Base-by-base conservation (phyloP, 92 coral and sea anemone species). In the Desmophyllum pertusum region DNA sequence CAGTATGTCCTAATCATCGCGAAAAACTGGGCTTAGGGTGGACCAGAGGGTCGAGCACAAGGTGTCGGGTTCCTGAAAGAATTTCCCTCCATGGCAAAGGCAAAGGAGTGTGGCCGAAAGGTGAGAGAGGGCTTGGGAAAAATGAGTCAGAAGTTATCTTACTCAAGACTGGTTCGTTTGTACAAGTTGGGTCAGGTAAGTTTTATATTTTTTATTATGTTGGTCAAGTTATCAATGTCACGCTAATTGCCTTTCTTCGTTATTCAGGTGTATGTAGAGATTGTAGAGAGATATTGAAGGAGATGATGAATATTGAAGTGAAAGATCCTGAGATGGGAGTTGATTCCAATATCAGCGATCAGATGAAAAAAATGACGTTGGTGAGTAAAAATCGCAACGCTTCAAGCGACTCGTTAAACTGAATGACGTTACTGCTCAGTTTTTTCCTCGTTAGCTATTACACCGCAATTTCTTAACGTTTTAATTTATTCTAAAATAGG, bases 101-200 rank as follows among this genome's bases (percentile, higher is more conserved):
- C 14, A 83, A 76, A 42, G 61, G 59, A 62, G 40, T 45, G 69
- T 76, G 89, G 88, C 94, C 94, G 55, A 84, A 88, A 72, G 92
- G 88, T 30, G 92, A 91, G 19, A 73, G 88, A 55, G 90, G 89
- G 6, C 9, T 87, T 23, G 72, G 89, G 18, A 88, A 76, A 68
- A 67, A 13, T 3, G 85, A 67, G 10, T 91, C 94, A 15, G 45
- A 27, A 5, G 42, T 51, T 17, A 57, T 88, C 2, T 55, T 91
- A 73, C 62, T 41, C 40, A 64, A 85, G 79, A 88, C 91, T 50
- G 92, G 94, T 29, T 48, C 81, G 67, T 88, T 91, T 68, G 62
- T 91, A 38, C 73, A 55, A 68, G 91, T 78, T 88, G 94, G 91
- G 21, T 87, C 92, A 31, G 94, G 90, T 88, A 73, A 73, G 78